Base-by-base conservation (phyloP, 2,888 invertebrate species). In the Arge pagana region DNA sequence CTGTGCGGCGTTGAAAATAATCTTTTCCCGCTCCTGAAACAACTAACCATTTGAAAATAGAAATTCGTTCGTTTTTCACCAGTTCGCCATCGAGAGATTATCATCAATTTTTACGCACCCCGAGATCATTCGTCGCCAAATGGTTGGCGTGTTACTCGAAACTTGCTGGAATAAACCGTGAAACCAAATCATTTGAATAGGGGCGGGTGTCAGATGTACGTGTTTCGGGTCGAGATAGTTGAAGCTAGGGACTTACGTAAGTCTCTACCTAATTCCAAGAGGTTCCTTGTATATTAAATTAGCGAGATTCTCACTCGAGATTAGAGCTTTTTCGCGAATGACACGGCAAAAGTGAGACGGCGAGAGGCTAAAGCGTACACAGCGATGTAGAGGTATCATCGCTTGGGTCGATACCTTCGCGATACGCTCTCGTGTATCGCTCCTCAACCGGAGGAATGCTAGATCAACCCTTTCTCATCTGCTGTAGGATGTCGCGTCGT, bases 241-340 rank as follows among this genome's bases (percentile, higher is more conserved):
- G 31, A 21, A 21, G 43, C 31, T 43, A 19, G 31, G 21, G 13
- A 13, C 31, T 42, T 21, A 72, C 67, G 65, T 68, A 69, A 72
- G n/a, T n/a, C 71, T 72, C 71, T 64, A 66, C 66, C 71, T 72
- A 71, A 72, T 72, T 72, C 71, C 72, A 72, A 72, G 70, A 71
- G 67, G 65, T 67, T 70, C 70, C 69, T 70, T 69, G 69, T 71
- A 67, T 69, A 72, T 72, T 71, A 70, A 72, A 72, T 72, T 71
- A 72, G 70, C 64, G 57, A 70, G 71, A 72, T 72, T 71, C 72
- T 11, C 13, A 26, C n/a, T n/a, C n/a, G n/a, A n/a, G n/a, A n/a
- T n/a, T n/a, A n/a, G n/a, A n/a, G n/a, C n/a, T n/a, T n/a, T n/a
- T n/a, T n/a, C n/a, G n/a, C n/a, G n/a, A n/a, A n/a, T n/a, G n/a